Evolutionary conservation across 2,797 vertebrate species (phyloP).

Genomic region (Rhyacichthys aspro): DNA sequence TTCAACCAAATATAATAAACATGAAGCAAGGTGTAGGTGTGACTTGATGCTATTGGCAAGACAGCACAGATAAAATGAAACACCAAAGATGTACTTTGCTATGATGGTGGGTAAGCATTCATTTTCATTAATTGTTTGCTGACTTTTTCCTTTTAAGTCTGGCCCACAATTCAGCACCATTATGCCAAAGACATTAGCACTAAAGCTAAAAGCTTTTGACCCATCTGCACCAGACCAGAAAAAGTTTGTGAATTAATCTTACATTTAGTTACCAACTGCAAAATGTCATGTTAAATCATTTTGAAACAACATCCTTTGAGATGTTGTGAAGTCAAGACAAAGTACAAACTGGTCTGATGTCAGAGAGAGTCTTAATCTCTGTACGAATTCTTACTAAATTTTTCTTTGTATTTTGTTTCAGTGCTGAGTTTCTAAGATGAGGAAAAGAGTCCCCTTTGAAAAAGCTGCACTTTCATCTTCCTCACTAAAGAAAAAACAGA

Average conservation of each 20-base stretch:
- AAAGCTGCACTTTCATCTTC: constrained; percentile 54
- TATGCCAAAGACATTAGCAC: background rate
- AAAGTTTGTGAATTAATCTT: background rate
- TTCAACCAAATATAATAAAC: no score
- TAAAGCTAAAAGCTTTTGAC: constrained; percentile 5
- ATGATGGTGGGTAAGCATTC: constrained; percentile 40
- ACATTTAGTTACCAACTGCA: background rate
- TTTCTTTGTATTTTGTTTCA: constrained; percentile 64
- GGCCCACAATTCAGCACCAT: constrained; percentile 17
- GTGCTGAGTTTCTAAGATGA: constrained; percentile 84
- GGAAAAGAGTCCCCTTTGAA: constrained; percentile 54
- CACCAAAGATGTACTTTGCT: background rate
- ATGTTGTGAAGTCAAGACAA: no score
- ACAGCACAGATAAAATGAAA: constrained; percentile 9
- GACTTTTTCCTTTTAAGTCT: background rate
- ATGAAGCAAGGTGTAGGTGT: background rate
- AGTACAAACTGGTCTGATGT: constrained; percentile 35
- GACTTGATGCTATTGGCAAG: constrained; percentile 54
- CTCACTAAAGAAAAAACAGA: constrained; percentile 45
- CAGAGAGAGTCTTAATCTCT: constrained; percentile 2
- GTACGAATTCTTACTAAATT: constrained; percentile 37
- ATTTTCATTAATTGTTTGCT: background rate
- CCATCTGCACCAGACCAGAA: constrained; percentile 39
- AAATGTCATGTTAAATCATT: background rate
- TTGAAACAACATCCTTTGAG: no score